These are phyloP conservation scores for Oscheius onirici DNA, from an alignment of 2,888 invertebrate genomes.

Conservation along the genomic window DNA sequence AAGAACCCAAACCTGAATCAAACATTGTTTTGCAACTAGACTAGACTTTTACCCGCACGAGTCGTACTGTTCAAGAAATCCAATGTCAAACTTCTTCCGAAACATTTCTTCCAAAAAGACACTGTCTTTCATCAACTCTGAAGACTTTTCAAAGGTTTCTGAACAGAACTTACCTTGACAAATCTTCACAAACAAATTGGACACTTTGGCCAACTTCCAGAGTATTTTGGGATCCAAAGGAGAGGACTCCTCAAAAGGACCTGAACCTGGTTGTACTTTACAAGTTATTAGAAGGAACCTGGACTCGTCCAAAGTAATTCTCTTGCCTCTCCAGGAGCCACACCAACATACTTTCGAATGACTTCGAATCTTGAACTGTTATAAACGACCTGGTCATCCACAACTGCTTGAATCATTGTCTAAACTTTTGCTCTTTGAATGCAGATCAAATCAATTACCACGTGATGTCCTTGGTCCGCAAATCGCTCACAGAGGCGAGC, in stretches of 20 bases:
- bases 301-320: slow-evolving; percentile 63
- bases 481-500: slow-evolving; percentile 57
- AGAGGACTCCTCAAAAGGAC: slow-evolving; percentile 61
- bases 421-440: slow-evolving; percentile 10
- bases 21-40: neutral
- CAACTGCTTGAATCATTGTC: slow-evolving; percentile 45
- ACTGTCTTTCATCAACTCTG: slow-evolving; percentile 31
- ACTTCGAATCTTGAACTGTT: slow-evolving; percentile 28
- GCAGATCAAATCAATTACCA: slow-evolving; percentile 43
- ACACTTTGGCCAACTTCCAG: slow-evolving; percentile 57
- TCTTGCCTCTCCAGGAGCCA: neutral
- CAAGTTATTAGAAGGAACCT: too few species aligned
- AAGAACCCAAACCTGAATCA: slow-evolving; percentile 54
- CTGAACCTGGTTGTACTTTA: too few species aligned
- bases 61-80: slow-evolving; percentile 67
- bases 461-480: slow-evolving; percentile 51
- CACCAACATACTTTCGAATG: slow-evolving; percentile 5
- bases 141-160: neutral
- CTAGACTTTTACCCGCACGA: slow-evolving; percentile 49
- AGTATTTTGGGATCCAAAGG: slow-evolving; percentile 64
- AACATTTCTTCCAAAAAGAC: slow-evolving; percentile 39
- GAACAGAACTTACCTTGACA: slow-evolving; percentile 46
- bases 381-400: slow-evolving; percentile 40
- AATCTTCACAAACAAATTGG: slow-evolving; percentile 54
- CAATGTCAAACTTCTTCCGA: slow-evolving; percentile 55